Conservation (phyloP, 2,888 invertebrate genomes). For the Hirtodrosophila trivittata region DNA sequence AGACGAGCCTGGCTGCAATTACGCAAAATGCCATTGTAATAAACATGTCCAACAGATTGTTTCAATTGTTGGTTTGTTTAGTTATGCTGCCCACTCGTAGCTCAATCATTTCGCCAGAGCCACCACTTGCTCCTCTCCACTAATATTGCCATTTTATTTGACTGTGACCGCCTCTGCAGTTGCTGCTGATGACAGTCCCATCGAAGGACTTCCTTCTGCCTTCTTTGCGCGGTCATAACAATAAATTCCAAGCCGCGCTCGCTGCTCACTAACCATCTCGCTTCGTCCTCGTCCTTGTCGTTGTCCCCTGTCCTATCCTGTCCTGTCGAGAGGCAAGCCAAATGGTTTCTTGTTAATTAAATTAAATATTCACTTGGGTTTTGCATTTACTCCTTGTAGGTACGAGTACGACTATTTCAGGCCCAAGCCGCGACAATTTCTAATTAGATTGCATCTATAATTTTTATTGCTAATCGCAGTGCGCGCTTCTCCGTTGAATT, state of each 20-base stretch:
- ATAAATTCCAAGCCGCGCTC: constrained; percentile 70
- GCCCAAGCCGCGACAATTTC: constrained; percentile 66
- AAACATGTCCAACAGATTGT: constrained; percentile 78
- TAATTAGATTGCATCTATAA: constrained; percentile 83
- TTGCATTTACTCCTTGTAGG: constrained; percentile 21
- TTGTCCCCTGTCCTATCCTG: constrained; percentile 1
- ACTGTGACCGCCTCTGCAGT: constrained; percentile 12
- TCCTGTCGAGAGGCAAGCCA: constrained; percentile 55
- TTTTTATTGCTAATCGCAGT: constrained; percentile 80
- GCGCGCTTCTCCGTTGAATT: constrained; percentile 54
- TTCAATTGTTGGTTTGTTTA: constrained; percentile 55
- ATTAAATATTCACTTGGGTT: constrained; percentile 81
- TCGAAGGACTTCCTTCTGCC: constrained; percentile 28
- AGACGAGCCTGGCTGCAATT: constrained; percentile 56
- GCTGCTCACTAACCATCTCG: constrained; percentile 11
- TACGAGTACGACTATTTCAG: constrained; percentile 23
- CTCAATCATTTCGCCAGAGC: constrained; percentile 57
- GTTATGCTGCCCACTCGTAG: constrained; percentile 18
- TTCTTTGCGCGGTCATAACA: constrained; percentile 70
- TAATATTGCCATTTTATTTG: constrained; percentile 55
- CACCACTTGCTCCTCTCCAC: constrained; percentile 18
- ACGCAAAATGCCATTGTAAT: constrained; percentile 70
- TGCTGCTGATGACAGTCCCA: constrained; percentile 56
- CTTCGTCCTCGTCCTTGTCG: too few relatives aligned
- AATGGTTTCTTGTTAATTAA: constrained; percentile 82